Evolutionary conservation across 2,113 vertebrate species (phyloP).

Genomic region (Alligator sinensis): DNA sequence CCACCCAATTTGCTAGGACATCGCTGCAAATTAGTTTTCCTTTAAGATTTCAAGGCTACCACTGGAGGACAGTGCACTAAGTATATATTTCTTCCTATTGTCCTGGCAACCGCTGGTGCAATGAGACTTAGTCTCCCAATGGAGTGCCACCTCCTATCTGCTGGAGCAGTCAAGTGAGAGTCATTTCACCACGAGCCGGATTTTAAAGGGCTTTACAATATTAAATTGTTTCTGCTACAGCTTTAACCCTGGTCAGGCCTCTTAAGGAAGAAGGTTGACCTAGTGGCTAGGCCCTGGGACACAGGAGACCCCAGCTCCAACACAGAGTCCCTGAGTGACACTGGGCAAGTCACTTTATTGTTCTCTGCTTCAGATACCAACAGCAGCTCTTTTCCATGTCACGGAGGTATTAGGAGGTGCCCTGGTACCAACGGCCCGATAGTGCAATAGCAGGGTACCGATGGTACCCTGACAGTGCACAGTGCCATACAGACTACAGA

Average conservation of each 20-base stretch:
- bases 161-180: background rate
- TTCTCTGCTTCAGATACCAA: background rate
- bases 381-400: background rate
- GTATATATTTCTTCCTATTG: background rate
- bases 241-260: background rate
- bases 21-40: background rate
- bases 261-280: background rate
- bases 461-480: too few relatives aligned
- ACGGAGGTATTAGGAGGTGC: background rate
- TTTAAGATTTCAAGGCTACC: background rate
- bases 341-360: background rate
- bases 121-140: background rate
- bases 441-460: too few relatives aligned
- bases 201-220: slow-evolving; percentile 15
- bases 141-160: background rate
- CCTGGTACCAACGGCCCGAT: background rate
- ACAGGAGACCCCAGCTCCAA: background rate
- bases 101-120: background rate
- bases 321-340: background rate
- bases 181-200: slow-evolving; percentile 27
- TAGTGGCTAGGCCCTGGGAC: background rate
- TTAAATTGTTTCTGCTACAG: slow-evolving; percentile 45
- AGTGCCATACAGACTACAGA: too few relatives aligned
- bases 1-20: background rate
- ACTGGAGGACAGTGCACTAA: fast-evolving